Percentiles rank a stretch among this genome's conserved stretches.
phyloP scores from a whole-genome alignment of 2,113 vertebrate genomes.

The Alligator mississippiensis region DNA sequence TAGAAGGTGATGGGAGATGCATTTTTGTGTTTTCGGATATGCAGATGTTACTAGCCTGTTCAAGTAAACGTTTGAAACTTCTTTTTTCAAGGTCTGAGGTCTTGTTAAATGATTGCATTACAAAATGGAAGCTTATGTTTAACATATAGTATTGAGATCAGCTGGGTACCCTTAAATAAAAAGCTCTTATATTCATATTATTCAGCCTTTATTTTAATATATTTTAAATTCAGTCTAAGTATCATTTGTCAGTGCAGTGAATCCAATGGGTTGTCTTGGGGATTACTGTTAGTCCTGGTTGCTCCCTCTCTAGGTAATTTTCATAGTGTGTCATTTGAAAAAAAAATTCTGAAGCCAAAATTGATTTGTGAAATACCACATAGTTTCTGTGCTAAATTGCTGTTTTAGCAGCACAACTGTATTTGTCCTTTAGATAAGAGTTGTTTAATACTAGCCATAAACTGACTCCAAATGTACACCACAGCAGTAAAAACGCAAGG shows the following conservation, averaged over 20 bases:
- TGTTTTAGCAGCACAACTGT: neutral
- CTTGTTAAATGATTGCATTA: conserved; percentile 7
- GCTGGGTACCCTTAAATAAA: conserved; percentile 21
- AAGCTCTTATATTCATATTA: conserved; percentile 7
- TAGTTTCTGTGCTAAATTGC: neutral
- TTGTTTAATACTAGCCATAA: fast-evolving
- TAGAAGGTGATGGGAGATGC: neutral
- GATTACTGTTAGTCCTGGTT: neutral
- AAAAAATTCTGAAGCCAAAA: neutral
- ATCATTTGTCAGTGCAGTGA: neutral
- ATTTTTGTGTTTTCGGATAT: neutral
- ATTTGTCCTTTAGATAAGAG: conserved; percentile 5
- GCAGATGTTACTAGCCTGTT: neutral
- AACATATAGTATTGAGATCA: neutral
- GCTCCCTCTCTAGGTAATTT: neutral
- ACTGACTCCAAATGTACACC: neutral
- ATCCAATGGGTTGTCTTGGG: neutral
- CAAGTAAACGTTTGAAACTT: neutral
- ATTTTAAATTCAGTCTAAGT: neutral
- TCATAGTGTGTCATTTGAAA: neutral
- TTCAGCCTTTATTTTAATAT: neutral
- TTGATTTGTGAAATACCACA: neutral
- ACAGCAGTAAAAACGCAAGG: neutral
- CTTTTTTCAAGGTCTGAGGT: neutral
- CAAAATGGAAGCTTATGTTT: conserved; percentile 14